phyloP scores from a whole-genome alignment of 2,888 invertebrate species.

The Drosophila infuscata region DNA sequence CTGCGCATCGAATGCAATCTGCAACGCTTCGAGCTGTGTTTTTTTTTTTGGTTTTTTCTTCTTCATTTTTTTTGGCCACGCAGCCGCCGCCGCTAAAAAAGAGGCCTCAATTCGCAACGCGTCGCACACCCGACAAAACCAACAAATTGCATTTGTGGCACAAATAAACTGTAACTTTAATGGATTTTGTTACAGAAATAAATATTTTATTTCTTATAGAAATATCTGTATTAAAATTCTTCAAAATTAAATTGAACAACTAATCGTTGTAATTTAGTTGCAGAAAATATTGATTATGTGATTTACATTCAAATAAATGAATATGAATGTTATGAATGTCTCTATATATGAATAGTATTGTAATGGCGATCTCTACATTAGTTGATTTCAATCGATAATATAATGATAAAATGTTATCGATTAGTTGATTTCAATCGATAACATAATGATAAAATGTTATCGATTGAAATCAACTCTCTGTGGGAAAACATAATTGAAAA shows the following conservation, averaged over 20 bases:
- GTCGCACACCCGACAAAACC: constrained; percentile 51
- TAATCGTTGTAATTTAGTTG: not conserved
- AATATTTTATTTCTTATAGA: not conserved
- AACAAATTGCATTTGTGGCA: constrained; percentile 38
- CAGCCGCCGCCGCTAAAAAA: constrained; percentile 46
- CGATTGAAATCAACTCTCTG: too few species aligned
- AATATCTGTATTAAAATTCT: too few species aligned
- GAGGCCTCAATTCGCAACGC: constrained; percentile 60
- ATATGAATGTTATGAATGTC: not conserved
- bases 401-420: too few species aligned
- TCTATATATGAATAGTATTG: not conserved
- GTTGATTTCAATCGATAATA: too few species aligned
- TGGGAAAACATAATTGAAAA: not conserved
- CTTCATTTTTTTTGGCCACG: constrained; percentile 52
- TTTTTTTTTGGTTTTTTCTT: not conserved
- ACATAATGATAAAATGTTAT: too few species aligned
- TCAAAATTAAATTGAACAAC: too few species aligned
- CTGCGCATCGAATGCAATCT: constrained; percentile 81
- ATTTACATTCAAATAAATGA: not conserved
- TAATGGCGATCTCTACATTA: not conserved
- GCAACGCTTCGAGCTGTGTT: constrained; percentile 75
- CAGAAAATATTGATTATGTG: too few species aligned
- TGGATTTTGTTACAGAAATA: not conserved
- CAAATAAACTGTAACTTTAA: not conserved
- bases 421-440: too few species aligned